Conservation (phyloP, 2,113 vertebrate species). For the Corvus moneduloides region DNA sequence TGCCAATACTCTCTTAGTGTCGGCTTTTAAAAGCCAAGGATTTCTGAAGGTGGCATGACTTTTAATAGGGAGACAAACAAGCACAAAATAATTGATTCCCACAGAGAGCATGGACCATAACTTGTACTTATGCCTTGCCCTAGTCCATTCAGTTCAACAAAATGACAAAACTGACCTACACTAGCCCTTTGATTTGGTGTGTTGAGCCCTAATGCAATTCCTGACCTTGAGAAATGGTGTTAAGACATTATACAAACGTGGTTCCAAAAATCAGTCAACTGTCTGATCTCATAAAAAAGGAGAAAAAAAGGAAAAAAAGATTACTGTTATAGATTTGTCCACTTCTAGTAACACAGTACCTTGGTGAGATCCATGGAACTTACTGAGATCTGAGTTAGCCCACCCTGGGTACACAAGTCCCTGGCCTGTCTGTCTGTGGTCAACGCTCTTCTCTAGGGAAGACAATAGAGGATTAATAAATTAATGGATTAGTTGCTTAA, state of each 20-base stretch:
- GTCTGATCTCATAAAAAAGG: not conserved
- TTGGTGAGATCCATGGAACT: not conserved
- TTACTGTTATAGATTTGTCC: not conserved
- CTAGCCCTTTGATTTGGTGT: not conserved
- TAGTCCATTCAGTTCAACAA: not conserved
- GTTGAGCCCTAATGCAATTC: no score
- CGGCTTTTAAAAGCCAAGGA: not conserved
- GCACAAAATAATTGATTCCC: not conserved
- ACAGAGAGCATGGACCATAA: not conserved
- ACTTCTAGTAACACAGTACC: not conserved
- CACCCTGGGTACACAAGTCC: not conserved
- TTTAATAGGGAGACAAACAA: not conserved
- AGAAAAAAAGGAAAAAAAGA: not conserved
- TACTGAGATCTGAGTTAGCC: not conserved
- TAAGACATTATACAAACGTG: not conserved
- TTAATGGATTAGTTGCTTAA: not conserved
- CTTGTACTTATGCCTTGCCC: not conserved
- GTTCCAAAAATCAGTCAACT: not conserved
- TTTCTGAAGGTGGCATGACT: not conserved
- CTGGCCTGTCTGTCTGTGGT: not conserved
- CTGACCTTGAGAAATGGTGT: not conserved
- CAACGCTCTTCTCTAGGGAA: not conserved
- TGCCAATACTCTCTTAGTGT: not conserved
- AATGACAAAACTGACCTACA: not conserved
- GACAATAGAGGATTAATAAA: not conserved